Evolutionary conservation across 2,113 vertebrate species (phyloP).

Genomic region (Chionomys nivalis): DNA sequence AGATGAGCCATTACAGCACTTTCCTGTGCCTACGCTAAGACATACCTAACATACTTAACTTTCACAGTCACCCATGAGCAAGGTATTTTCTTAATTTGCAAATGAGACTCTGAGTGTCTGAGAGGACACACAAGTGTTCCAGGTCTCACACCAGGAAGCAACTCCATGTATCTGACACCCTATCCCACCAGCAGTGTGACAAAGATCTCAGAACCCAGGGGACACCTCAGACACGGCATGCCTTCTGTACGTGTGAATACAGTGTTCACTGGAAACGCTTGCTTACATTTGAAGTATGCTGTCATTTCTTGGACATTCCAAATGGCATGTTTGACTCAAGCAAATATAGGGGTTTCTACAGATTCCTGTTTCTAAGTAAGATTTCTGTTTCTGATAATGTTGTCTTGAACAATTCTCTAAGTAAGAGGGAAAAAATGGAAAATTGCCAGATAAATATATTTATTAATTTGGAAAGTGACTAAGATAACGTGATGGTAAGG

Average conservation of each 20-base stretch:
- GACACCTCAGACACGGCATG: neutral
- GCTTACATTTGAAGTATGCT: neutral
- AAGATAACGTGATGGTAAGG: neutral
- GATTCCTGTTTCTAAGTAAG: constrained; percentile 2
- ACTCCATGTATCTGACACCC: neutral
- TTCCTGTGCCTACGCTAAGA: neutral
- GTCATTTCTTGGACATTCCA: neutral
- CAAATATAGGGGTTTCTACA: neutral
- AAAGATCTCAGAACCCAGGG: neutral
- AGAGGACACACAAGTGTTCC: neutral
- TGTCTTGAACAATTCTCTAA: constrained; percentile 1
- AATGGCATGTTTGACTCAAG: neutral
- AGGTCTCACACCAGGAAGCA: neutral
- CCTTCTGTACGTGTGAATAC: neutral
- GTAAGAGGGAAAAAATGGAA: neutral
- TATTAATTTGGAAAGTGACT: neutral
- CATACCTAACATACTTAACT: neutral
- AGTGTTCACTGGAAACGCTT: neutral
- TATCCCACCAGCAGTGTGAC: neutral
- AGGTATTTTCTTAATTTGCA: neutral
- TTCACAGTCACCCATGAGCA: neutral
- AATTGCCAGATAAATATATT: constrained; percentile 11
- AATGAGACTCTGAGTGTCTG: neutral
- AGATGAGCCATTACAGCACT: neutral
- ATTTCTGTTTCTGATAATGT: neutral